Percentiles rank a stretch among this genome's conserved stretches.
Evolutionary conservation across 53 echinoderm and acorn worm genomes (phyloP).

Genomic region (Stichopus horrens): DNA sequence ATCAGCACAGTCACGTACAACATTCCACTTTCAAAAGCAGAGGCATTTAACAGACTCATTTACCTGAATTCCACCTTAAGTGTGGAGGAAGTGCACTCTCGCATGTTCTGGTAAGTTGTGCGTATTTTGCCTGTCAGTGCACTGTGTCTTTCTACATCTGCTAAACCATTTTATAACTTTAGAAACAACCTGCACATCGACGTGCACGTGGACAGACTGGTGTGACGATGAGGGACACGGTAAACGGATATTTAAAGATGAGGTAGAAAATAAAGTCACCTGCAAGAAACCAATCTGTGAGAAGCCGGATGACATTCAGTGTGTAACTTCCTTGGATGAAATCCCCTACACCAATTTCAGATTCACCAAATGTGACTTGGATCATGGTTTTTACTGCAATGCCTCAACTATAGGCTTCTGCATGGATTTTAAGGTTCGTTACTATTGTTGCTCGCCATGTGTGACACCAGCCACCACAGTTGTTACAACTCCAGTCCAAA

Average conservation of each 20-base stretch:
- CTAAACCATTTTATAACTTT: neutral
- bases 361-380: neutral
- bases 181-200: neutral
- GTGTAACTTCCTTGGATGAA: neutral
- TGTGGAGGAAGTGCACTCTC: no score
- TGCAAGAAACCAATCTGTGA: constrained; percentile 15
- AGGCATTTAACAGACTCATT: no score
- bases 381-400: neutral
- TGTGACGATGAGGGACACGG: constrained; percentile 3
- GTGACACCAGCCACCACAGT: neutral
- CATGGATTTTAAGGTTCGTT: neutral
- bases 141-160: no score
- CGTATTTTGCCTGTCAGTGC: no score
- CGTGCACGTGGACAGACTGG: neutral
- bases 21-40: no score
- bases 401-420: neutral
- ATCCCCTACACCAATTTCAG: neutral
- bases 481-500: neutral
- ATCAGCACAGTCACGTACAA: no score
- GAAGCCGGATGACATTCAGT: neutral
- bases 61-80: no score
- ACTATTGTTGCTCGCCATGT: neutral
- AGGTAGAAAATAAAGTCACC: neutral
- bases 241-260: neutral
- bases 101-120: no score